Evolutionary conservation across 2,113 vertebrate species (phyloP).

Genomic region (Copsychus sechellarum): DNA sequence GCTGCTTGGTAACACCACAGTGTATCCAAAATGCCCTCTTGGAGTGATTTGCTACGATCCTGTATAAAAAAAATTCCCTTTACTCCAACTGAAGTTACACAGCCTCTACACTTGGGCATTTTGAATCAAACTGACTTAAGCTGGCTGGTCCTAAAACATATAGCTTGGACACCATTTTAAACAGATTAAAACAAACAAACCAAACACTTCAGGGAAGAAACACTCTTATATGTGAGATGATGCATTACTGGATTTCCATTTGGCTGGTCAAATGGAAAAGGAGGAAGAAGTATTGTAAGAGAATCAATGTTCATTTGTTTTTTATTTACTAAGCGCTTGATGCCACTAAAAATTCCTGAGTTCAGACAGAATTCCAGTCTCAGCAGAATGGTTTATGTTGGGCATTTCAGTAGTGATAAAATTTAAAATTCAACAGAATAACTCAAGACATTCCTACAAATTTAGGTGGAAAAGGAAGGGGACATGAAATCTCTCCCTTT

Average conservation of each 20-base stretch:
- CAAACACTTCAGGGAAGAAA: neutral
- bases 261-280: slow-evolving; percentile 11
- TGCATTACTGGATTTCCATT: neutral
- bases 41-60: neutral
- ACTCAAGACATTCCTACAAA: neutral
- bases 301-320: neutral
- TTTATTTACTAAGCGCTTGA: neutral
- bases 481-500: neutral
- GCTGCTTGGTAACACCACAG: neutral
- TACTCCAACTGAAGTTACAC: neutral
- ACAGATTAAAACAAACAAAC: neutral
- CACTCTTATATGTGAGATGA: neutral
- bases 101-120: neutral
- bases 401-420: neutral
- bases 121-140: neutral
- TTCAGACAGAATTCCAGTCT: neutral
- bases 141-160: neutral
- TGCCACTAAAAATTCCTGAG: neutral
- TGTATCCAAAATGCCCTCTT: neutral
- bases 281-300: neutral
- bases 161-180: neutral
- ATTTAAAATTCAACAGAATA: neutral
- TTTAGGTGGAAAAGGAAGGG: neutral
- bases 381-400: neutral
- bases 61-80: neutral